Conservation (phyloP, 1,140 invertebrate species). For the Dermatophagoides farinae region DNA sequence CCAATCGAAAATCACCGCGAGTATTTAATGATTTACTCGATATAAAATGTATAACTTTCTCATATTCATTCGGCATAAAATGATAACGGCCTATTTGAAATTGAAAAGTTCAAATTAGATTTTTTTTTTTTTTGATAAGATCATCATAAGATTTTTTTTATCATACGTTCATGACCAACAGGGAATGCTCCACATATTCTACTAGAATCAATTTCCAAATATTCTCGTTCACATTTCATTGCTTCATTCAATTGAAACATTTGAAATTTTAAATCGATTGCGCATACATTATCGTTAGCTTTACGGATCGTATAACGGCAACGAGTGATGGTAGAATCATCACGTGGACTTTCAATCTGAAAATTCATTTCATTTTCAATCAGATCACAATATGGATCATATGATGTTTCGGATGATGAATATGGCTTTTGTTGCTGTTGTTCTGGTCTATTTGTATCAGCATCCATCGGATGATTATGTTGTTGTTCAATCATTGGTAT, state of each 20-base stretch:
- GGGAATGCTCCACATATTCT: constrained; percentile 19
- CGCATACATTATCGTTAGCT: constrained; percentile 14
- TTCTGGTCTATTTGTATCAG: not conserved
- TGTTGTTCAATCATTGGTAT: no score
- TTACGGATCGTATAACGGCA: constrained; percentile 16
- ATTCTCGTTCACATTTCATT: constrained; percentile 18
- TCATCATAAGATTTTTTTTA: not conserved
- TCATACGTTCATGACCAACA: constrained; percentile 17
- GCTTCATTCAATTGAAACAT: constrained; percentile 19
- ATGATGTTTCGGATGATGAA: not conserved
- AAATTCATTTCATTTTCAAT: constrained; percentile 15
- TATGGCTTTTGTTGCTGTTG: not conserved
- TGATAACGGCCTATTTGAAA: constrained; percentile 9
- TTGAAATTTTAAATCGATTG: constrained; percentile 18
- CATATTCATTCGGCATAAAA: constrained; percentile 13
- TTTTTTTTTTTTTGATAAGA: not conserved
- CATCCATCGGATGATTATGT: not conserved
- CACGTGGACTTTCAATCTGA: constrained; percentile 8
- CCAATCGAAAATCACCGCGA: constrained; percentile 17
- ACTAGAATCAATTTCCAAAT: constrained; percentile 20
- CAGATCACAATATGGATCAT: constrained; percentile 11
- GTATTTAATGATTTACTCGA: constrained; percentile 13
- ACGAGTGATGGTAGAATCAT: constrained; percentile 8
- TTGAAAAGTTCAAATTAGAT: not conserved
- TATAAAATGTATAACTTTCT: constrained; percentile 16